Evolutionary conservation across 2,888 invertebrate species (phyloP), one percentile per base, ranked within the genome.

Genomic region (Coleophora deauratella): DNA sequence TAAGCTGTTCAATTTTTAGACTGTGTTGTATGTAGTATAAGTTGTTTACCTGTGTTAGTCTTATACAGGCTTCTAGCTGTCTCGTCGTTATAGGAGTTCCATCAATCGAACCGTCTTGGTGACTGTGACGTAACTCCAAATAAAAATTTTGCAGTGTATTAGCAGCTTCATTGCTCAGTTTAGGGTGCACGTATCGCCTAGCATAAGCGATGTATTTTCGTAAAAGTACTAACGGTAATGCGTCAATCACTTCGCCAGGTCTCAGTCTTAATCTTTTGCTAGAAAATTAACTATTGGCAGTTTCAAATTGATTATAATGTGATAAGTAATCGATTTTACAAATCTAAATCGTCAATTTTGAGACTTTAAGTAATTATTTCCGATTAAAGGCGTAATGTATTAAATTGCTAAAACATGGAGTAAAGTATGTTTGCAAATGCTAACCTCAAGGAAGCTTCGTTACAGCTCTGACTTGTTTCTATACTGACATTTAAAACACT

Each of bases 161-260:
- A 2, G 91, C 91, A 2, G 97, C 97, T 40, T 91, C 91, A 1
- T 75, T 67, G 30, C 90, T 90, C 12, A 98, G 82, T 57, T 88
- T 88, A 0, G 98, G 97, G 51, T 93, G 90, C 0, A 97, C 93
- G 72, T 95, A 95, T 69, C 95, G 91, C 46, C 93, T 90, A 0
- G 97, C 95, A 73, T 97, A 98, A 0, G 93, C 94, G 39, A 98
- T 93, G 64, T 97, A 98, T 79, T 97, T 97, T 46, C 96, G 89
- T 3, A 98, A 86, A 36, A 95, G 72, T 39, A 89, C 88, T 38
- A 91, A 86, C 0, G 97, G 94, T 43, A 98, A 78, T 3, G 90
- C 80, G 64, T 96, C 93, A 28, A 92, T 70, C 0, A 78, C 72
- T 61, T 93, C 92, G 3, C 88, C 88, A 3, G 81, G 73, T 40